These are phyloP conservation scores for Drosophila oshimai DNA, from an alignment of 1,140 invertebrate species.

Conservation along the genomic window DNA sequence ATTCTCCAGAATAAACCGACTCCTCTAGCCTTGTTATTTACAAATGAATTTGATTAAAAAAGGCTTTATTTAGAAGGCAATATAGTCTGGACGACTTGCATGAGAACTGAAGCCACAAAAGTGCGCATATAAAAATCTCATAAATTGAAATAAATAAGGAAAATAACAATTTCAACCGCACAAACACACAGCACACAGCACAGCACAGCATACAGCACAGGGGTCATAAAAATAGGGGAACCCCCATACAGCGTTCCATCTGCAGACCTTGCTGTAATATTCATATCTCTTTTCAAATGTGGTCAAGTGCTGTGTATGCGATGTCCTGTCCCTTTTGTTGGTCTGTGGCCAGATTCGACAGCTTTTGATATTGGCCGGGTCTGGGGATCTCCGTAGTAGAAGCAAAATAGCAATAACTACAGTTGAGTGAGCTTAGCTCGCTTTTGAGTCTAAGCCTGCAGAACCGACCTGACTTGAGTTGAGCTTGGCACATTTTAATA, in stretches of 20 bases:
- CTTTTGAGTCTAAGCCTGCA: slow-evolving; percentile 22
- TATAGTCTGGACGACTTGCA: slow-evolving; percentile 29
- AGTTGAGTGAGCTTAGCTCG: slow-evolving; percentile 43
- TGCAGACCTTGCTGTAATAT: slow-evolving; percentile 63
- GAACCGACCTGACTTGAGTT: slow-evolving; percentile 29
- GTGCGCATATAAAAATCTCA: slow-evolving; percentile 74
- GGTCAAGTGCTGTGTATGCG: slow-evolving; percentile 57
- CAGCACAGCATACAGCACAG: not conserved
- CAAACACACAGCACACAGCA: slow-evolving; percentile 10
- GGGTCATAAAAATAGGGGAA: slow-evolving; percentile 7
- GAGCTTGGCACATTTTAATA: slow-evolving; percentile 64
- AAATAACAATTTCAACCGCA: slow-evolving; percentile 66
- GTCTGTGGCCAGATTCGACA: slow-evolving; percentile 47
- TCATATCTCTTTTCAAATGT: slow-evolving; percentile 81
- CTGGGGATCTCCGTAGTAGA: slow-evolving; percentile 5
- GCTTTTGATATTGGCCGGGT: slow-evolving; percentile 41
- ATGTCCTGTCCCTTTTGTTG: slow-evolving; percentile 2
- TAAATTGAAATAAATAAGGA: slow-evolving; percentile 80
- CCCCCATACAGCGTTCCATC: slow-evolving; percentile 7
- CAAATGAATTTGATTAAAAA: slow-evolving; percentile 34
- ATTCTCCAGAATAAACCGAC: slow-evolving; percentile 3
- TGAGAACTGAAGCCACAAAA: slow-evolving; percentile 57
- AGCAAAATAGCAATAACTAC: slow-evolving; percentile 34
- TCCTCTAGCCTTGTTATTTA: slow-evolving; percentile 8
- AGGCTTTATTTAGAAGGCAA: slow-evolving; percentile 53